A percentile compares a stretch with the other conserved stretches of the same genome.
These are phyloP conservation scores for Garra rufa DNA, from an alignment of 2,113 vertebrate genomes.

Conservation along the genomic window DNA sequence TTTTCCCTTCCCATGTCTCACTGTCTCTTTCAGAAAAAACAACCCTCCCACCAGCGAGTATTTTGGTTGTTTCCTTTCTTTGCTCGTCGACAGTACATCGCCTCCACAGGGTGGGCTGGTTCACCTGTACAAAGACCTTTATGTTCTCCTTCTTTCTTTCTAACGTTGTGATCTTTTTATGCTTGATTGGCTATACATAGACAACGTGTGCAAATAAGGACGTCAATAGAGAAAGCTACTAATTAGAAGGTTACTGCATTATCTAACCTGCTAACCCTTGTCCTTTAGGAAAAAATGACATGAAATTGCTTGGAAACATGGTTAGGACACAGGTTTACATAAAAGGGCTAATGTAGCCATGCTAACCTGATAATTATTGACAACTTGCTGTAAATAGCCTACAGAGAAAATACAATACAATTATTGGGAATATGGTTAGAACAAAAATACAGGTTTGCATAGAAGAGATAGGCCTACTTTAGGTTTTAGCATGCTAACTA, in stretches of 20 bases:
- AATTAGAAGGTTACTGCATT: background rate
- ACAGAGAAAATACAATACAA: background rate
- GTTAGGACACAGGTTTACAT: background rate
- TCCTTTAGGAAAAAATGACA: background rate
- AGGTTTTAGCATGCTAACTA: background rate
- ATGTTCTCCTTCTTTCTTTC: background rate
- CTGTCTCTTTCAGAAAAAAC: slow-evolving; percentile 25
- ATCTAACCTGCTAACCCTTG: background rate
- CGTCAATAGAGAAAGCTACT: background rate
- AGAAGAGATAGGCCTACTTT: background rate
- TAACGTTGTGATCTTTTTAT: background rate
- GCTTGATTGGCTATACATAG: background rate
- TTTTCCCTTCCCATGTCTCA: slow-evolving; percentile 30
- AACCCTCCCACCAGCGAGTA: slow-evolving; percentile 33
- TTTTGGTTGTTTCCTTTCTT: slow-evolving; percentile 39
- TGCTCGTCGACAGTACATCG: slow-evolving; percentile 34
- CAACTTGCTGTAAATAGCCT: background rate
- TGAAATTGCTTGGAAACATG: background rate
- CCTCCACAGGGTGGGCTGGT: slow-evolving; percentile 42
- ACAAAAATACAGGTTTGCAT: background rate
- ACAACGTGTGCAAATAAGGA: background rate
- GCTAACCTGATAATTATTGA: background rate
- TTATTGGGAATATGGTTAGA: background rate
- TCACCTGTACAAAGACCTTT: slow-evolving; percentile 31
- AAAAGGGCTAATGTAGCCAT: background rate